Conservation (phyloP, 92 coral and sea anemone genomes). For the Isaurus tuberculatus region DNA sequence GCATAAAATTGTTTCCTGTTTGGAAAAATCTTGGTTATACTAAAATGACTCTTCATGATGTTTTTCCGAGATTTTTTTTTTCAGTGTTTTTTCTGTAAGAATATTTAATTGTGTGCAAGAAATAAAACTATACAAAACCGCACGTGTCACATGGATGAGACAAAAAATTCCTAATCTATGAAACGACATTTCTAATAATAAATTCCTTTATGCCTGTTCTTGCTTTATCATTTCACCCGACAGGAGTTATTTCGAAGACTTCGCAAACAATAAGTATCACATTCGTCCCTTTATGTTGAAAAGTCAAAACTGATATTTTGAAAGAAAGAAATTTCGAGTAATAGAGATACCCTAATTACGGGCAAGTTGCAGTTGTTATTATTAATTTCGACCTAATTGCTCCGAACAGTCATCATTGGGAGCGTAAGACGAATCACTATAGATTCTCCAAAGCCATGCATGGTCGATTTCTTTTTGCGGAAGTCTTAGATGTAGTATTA, state of each 20-base stretch:
- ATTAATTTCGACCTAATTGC: conserved; percentile 50
- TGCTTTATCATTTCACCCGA: conserved; percentile 35
- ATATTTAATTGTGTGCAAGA: conserved; percentile 17
- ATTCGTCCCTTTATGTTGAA: conserved; percentile 38
- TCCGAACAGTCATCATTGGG: conserved; percentile 34
- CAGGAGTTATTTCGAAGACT: conserved; percentile 36
- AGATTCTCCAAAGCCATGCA: conserved; percentile 14
- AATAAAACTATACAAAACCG: conserved; percentile 44
- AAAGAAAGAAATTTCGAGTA: conserved; percentile 11
- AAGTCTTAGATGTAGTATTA: not conserved
- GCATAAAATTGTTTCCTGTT: conserved; percentile 3
- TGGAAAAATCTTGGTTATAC: not conserved
- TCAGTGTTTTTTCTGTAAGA: conserved; percentile 16
- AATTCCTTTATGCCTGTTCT: conserved; percentile 15
- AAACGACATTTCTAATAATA: conserved; percentile 38
- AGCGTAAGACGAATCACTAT: not conserved
- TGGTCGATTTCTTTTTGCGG: conserved; percentile 17
- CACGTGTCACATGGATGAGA: conserved; percentile 44
- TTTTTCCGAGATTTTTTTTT: conserved; percentile 4
- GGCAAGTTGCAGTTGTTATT: conserved; percentile 31
- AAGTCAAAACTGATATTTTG: conserved; percentile 39
- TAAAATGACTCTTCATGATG: conserved; percentile 19
- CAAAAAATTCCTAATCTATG: conserved; percentile 45
- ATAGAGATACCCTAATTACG: conserved; percentile 41
- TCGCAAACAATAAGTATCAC: conserved; percentile 45